phyloP scores from a whole-genome alignment of 2,113 vertebrate genomes.

The Rattus norvegicus region GRCr8 NC_086020.1:30141501-30142000 shows the following conservation, averaged over 20 bases:
- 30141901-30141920: constrained; percentile 18
- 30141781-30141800: not conserved
- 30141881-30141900: not conserved
- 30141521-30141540: not conserved
- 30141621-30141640: not conserved
- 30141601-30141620: constrained; percentile 32
- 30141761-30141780: constrained; percentile 19
- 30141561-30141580: not conserved
- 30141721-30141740: constrained; percentile 37
- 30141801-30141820: not conserved
- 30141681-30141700: constrained; percentile 44
- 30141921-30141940: constrained; percentile 34
- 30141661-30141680: not conserved
- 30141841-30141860: constrained; percentile 28
- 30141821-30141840: not conserved
- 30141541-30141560: not conserved
- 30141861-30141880: constrained; percentile 31
- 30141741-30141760: not conserved
- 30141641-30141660: not conserved
- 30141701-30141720: not conserved
- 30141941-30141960: constrained; percentile 86
- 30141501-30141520: not conserved
- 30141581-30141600: not conserved
- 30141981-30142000: constrained; percentile 91
- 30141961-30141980: constrained; percentile 87